Evolutionary conservation across 2,888 invertebrate genomes (phyloP).

Genomic region (Pollenia amentaria): DNA sequence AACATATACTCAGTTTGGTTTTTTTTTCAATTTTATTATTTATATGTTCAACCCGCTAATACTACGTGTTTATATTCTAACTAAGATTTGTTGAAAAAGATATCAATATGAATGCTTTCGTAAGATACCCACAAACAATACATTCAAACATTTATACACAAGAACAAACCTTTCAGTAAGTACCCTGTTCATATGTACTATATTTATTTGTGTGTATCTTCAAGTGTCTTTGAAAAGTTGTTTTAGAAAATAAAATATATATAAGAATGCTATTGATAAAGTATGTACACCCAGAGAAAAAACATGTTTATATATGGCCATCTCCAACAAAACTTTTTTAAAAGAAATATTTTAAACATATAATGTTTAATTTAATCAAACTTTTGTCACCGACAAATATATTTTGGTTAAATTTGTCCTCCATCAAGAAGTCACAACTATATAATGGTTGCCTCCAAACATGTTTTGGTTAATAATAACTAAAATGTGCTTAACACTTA

Average conservation of each 20-base stretch:
- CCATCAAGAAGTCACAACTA: too few relatives aligned
- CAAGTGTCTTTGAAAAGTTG: conserved; percentile 2
- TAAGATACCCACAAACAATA: not conserved
- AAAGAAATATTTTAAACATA: too few relatives aligned
- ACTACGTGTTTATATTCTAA: conserved; percentile 60
- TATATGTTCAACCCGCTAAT: conserved; percentile 54
- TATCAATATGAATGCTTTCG: conserved; percentile 17
- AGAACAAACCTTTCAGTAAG: not conserved
- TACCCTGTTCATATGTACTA: not conserved
- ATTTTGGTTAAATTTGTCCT: too few relatives aligned
- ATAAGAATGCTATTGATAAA: too few relatives aligned
- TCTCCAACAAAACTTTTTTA: too few relatives aligned
- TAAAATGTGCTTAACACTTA: too few relatives aligned
- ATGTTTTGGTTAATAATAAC: too few relatives aligned
- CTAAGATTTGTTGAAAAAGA: conserved; percentile 57
- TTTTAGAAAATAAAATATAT: conserved; percentile 1
- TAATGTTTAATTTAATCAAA: too few relatives aligned
- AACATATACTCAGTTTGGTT: conserved; percentile 31
- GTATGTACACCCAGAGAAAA: too few relatives aligned
- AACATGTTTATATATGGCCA: too few relatives aligned
- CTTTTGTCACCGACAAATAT: too few relatives aligned
- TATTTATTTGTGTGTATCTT: conserved; percentile 7
- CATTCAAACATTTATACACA: not conserved
- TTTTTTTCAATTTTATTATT: conserved; percentile 19
- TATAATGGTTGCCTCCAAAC: too few relatives aligned